Base-by-base conservation (phyloP, 2,888 invertebrate species). In the Synergus gifuensis region DNA sequence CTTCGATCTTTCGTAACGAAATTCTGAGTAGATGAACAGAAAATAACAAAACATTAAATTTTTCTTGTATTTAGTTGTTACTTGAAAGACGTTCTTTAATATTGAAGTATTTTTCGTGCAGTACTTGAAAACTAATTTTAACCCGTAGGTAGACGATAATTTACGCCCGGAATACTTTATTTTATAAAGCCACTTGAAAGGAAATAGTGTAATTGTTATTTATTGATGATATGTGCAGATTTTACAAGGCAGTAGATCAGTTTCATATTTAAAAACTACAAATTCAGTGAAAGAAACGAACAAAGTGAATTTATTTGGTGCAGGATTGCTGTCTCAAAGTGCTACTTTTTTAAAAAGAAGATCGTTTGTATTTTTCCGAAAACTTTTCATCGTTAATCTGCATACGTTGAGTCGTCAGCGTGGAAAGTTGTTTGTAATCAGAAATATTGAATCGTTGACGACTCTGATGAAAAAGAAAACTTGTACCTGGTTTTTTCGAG, bases 401-500 rank as follows among this genome's bases (percentile, higher is more conserved):
- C 54, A 46, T 73, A 2, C 36, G 73, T 54, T 36, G 16, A 54
- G 46, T 36, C 54, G 54, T 16, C 69, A 69, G 49, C 28, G 49
- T 40, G n/a, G 1, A 16, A 28, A 69, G 46, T 16, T 49, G 36
- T 49, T 69, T 46, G 4, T n/a, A 11, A n/a, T 54, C 16, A 28
- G 36, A 11, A 54, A 73, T n/a, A 54, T 16, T 36, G 16, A 73
- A n/a, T n/a, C n/a, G 54, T 36, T 73, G 73, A n/a, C 36, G 73
- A 73, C 16, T 42, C 11, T 36, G 69, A 73, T 40, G 54, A 36
- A 54, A n/a, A 54, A 54, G 14, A 54, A 73, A 62, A 62, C 60
- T 73, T 73, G 73, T 54, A 73, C 73, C 73, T 73, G 73, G 49
- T 73, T 73, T 69, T 73, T 73, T 73, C 73, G 73, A 73, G 44